Evolutionary conservation across 2,113 vertebrate species (phyloP), one percentile per base, ranked within the genome.

Genomic region (Microcebus jonahi): DNA sequence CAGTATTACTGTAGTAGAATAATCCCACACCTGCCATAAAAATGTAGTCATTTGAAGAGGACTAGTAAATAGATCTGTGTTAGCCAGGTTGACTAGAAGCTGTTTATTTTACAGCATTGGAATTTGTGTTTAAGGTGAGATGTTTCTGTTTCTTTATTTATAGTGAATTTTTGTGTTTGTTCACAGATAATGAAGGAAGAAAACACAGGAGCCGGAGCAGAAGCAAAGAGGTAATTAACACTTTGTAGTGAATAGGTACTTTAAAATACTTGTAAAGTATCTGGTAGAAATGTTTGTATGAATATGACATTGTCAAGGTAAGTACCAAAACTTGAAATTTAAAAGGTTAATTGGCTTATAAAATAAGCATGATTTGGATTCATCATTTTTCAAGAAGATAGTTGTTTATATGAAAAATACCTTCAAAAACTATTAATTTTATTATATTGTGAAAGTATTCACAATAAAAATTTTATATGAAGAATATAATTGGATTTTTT

Each of bases 171-270:
- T 98, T 88, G 36, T 92, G 39, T 95, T 73, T 91, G 34, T 97
- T 88, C 84, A 57, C 97, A 99, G 99, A 99, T 98, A 73, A 98
- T 63, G 99, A 99, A 98, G 98, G 99, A 97, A 98, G 98, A 98
- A 99, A 99, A 98, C 98, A 99, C 99, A 99, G 99, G 98, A 99
- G 99, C 99, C 99, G 99, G 96, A 99, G 99, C 99, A 99, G 99
- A 99, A 99, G 99, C 99, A 99, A 99, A 99, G 99, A 99, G 99
- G 99, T 99, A 99, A 99, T 98, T 99, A 99, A 98, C 29, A 94
- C 98, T 99, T 99, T 99, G 98, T 99, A 99, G 99, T 89, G 98
- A 98, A 99, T 98, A 98, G 98, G 99, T 99, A 93, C 98, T 99
- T 97, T 98, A 98, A 97, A 98, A 86, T 98, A 97, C 98, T 85